These are phyloP conservation scores for Drosophila melanocephala DNA, from an alignment of 2,888 invertebrate species.

Conservation along the genomic window DNA sequence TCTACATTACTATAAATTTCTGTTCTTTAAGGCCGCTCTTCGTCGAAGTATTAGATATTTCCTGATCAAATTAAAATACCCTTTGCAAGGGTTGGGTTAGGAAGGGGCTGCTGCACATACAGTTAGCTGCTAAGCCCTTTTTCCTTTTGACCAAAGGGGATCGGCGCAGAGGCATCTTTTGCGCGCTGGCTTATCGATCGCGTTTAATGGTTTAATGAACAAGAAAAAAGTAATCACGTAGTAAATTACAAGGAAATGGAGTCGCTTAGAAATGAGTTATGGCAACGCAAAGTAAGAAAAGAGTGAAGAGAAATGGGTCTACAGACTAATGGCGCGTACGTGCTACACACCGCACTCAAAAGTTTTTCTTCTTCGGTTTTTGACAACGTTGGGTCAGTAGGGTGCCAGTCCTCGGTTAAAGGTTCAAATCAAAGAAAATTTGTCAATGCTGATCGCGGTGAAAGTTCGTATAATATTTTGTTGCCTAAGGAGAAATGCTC, in stretches of 20 bases:
- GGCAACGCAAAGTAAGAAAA: constrained; percentile 15
- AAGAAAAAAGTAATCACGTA: constrained; percentile 81
- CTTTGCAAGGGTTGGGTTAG: neutral
- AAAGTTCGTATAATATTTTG: constrained; percentile 58
- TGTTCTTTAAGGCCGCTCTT: too few species aligned
- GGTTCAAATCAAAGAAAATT: constrained; percentile 65
- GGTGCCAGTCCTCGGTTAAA: constrained; percentile 48
- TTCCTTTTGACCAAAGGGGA: constrained; percentile 28
- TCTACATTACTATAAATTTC: neutral
- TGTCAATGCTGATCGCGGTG: constrained; percentile 66
- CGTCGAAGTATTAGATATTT: neutral
- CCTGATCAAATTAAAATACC: neutral
- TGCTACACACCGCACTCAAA: constrained; percentile 58
- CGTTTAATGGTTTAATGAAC: constrained; percentile 80
- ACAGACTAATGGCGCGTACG: constrained; percentile 70
- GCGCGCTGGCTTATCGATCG: constrained; percentile 69
- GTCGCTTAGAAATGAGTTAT: constrained; percentile 80
- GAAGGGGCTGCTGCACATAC: constrained; percentile 71
- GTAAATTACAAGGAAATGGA: constrained; percentile 79
- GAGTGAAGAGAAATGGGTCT: constrained; percentile 20
- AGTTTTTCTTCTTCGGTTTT: constrained; percentile 29
- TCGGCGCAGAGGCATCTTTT: constrained; percentile 21
- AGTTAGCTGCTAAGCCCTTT: constrained; percentile 54
- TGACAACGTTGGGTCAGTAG: constrained; percentile 54
- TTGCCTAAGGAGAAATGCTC: neutral